phyloP scores from a whole-genome alignment of 2,797 vertebrate species.

The Malacoraja senta region DNA sequence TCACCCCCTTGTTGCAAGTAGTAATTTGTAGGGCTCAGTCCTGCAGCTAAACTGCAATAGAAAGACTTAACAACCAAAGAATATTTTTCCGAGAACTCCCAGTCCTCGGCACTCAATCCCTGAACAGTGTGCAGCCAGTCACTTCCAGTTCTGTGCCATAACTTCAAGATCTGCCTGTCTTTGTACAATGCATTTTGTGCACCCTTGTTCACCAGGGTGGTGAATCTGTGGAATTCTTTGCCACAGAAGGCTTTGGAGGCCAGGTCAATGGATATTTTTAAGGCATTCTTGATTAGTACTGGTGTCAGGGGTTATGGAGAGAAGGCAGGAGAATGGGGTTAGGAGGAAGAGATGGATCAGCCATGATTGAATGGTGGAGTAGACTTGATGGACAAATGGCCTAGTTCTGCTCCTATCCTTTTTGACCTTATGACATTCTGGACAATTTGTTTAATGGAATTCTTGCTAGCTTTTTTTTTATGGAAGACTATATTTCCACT shows the following conservation, averaged over 20 bases:
- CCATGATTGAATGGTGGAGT: too few species aligned
- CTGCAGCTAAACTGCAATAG: not conserved
- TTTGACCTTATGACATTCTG: not conserved
- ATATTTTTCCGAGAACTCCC: not conserved
- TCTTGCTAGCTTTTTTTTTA: not conserved
- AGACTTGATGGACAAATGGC: too few species aligned
- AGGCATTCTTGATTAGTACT: too few species aligned
- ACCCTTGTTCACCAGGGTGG: too few species aligned
- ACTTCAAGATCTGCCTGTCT: not conserved
- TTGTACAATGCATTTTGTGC: not conserved
- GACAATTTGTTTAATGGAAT: conserved; percentile 17
- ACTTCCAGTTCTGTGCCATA: not conserved
- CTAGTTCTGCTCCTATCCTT: too few species aligned
- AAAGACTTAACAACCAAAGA: not conserved
- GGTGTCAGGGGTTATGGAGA: too few species aligned
- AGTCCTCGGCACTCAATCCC: not conserved
- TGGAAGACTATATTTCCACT: not conserved
- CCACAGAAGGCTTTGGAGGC: too few species aligned
- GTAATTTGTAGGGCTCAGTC: not conserved
- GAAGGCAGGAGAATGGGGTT: too few species aligned
- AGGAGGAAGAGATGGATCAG: too few species aligned
- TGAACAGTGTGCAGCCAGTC: not conserved
- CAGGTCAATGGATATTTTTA: too few species aligned
- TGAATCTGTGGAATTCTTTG: too few species aligned
- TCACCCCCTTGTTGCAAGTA: not conserved